phyloP scores from a whole-genome alignment of 2,113 vertebrate genomes.

The Camarhynchus parvulus region DNA sequence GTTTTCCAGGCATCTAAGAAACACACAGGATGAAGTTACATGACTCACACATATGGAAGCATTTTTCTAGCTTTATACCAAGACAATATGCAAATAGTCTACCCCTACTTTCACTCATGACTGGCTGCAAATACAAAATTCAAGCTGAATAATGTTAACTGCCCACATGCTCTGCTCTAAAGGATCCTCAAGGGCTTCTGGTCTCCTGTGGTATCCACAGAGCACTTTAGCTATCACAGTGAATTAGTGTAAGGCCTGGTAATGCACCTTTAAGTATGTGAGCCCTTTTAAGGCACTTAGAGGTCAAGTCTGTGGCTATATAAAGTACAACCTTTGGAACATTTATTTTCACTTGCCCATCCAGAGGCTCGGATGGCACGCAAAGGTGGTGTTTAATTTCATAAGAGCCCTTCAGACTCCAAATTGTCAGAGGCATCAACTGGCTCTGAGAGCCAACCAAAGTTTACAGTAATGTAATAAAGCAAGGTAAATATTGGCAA shows the following conservation, averaged over 20 bases:
- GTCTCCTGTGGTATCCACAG: conserved; percentile 81
- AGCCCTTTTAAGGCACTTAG: conserved; percentile 85
- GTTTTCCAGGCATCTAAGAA: conserved; percentile 45
- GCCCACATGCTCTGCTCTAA: conserved; percentile 76
- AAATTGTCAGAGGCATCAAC: conserved; percentile 50
- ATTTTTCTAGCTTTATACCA: conserved; percentile 65
- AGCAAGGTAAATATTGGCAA: conserved; percentile 67
- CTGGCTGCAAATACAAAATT: conserved; percentile 80
- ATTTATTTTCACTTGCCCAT: conserved; percentile 78
- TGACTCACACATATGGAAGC: conserved; percentile 66
- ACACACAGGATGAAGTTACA: conserved; percentile 64
- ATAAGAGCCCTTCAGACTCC: conserved; percentile 62
- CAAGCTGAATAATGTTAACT: conserved; percentile 85
- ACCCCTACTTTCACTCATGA: conserved; percentile 70
- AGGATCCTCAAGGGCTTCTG: conserved; percentile 74
- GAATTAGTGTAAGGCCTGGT: conserved; percentile 89
- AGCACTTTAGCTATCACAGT: conserved; percentile 92
- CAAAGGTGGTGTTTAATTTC: conserved; percentile 71
- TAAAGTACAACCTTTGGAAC: conserved; percentile 79
- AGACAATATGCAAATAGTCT: conserved; percentile 78
- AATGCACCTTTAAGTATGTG: conserved; percentile 90
- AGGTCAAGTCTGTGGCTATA: conserved; percentile 80
- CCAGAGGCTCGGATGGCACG: conserved; percentile 65
- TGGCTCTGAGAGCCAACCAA: conserved; percentile 35
- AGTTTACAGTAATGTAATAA: conserved; percentile 47